Percentiles rank a stretch among this genome's conserved stretches.
Conservation (phyloP, 2,797 vertebrate genomes). For the Peromyscus aztecus region DNA sequence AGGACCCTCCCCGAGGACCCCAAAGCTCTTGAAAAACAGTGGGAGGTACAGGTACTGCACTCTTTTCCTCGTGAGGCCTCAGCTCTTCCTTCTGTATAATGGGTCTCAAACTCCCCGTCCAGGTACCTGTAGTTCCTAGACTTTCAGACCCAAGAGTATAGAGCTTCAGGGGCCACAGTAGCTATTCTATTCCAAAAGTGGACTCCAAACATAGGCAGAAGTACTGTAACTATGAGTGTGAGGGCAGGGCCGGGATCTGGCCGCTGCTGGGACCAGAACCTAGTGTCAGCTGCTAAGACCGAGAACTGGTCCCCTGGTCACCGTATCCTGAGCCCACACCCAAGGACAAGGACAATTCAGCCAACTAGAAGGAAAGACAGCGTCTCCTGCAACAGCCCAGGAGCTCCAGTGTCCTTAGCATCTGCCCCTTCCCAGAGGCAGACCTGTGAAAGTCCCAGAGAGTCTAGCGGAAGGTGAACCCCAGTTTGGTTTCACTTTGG, state of each 20-base stretch:
- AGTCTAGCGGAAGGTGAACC: background rate
- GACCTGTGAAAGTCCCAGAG: background rate
- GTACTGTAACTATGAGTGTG: background rate
- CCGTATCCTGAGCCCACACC: background rate
- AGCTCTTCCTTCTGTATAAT: background rate
- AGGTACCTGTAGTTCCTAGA: background rate
- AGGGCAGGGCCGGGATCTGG: conserved; percentile 61
- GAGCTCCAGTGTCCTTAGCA: background rate
- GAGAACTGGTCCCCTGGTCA: background rate
- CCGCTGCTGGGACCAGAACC: conserved; percentile 16
- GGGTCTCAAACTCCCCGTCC: background rate
- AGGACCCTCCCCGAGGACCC: background rate
- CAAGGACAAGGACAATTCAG: background rate
- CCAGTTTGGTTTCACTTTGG: background rate
- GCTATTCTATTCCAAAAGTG: background rate
- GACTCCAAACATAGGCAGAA: conserved; percentile 58
- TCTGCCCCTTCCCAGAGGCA: background rate
- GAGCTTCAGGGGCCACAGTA: background rate
- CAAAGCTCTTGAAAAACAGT: background rate
- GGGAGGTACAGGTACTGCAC: background rate
- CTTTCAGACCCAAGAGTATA: background rate
- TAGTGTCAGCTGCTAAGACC: conserved; percentile 34
- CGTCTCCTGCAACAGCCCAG: background rate
- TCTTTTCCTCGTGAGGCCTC: background rate
- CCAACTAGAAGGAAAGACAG: background rate